Evolutionary conservation across 1,140 invertebrate species (phyloP), one percentile per base, ranked within the genome.

Genomic region (Sarcophaga peregrina): DNA sequence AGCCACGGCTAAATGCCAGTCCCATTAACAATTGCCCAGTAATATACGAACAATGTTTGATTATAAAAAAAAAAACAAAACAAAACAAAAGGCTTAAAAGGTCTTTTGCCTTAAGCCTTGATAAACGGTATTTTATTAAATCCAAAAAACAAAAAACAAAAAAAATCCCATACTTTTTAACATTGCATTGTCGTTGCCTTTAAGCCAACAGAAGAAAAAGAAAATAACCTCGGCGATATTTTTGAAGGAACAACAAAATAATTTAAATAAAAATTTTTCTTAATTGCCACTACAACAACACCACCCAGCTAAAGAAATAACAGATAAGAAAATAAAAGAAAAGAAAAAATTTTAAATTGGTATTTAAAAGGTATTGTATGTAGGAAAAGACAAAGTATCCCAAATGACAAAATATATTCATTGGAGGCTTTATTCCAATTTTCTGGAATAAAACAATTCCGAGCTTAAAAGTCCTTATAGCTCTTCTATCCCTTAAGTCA

Each of bases 1-100:
- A 78, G 75, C 75, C 75, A 78, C 13, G 13, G 20, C 75, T 78
- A 52, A 78, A 78, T 78, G 47, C 75, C 75, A 78, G 13, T 37
- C 3, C 75, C 75, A 78, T 78, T 78, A 78, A 78, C 47, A 50
- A 78, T 78, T 78, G 75, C n/a, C 25, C 50, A 47, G 62, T 25
- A 68, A 68, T 68, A 68, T 17, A 68, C 62, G n/a, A 8, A 9
- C 62, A 17, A 58, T n/a, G 11, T n/a, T 58, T n/a, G 54, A 58
- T 20, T 20, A 68, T 62, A 15, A 8, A 7, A 68, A 68, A 68
- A 68, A 13, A 58, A 58, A 58, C 6, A 68, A 68, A 68, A 68
- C 0, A 58, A 58, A 58, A n/a, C 15, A n/a, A 58, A 68, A 68
- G 62, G 62, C 17, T 8, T n/a, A 68, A 52, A 10, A 13, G 54